phyloP scores from a whole-genome alignment of 2,797 vertebrate genomes.

The Diplodus sargus region DNA sequence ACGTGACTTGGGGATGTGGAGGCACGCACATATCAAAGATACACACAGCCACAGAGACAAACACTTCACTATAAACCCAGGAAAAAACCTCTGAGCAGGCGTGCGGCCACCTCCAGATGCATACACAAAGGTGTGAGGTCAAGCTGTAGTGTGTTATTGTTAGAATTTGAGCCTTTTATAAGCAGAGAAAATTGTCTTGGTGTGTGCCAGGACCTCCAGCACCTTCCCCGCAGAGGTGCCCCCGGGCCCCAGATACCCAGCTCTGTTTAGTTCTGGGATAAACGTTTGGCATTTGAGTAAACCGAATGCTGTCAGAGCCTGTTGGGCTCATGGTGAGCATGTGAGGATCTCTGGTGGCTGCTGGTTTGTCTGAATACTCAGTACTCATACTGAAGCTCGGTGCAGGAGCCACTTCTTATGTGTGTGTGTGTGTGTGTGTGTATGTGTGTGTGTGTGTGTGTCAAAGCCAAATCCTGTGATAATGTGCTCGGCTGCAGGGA shows the following conservation, averaged over 20 bases:
- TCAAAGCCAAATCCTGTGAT: neutral
- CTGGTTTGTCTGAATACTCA: conserved; percentile 20
- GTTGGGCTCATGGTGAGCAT: conserved; percentile 28
- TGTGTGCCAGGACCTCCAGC: conserved; percentile 34
- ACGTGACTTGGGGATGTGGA: conserved; percentile 7
- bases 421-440: too few relatives aligned
- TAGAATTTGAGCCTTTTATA: conserved; percentile 62
- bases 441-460: too few relatives aligned
- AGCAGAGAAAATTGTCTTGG: conserved; percentile 38
- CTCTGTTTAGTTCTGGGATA: conserved; percentile 76
- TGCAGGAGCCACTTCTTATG: neutral
- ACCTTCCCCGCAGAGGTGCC: conserved; percentile 39
- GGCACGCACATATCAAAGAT: conserved; percentile 13
- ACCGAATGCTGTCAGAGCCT: conserved; percentile 52
- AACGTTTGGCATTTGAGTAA: conserved; percentile 77
- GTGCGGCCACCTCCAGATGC: neutral
- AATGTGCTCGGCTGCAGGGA: conserved; percentile 3
- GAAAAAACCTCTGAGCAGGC: neutral
- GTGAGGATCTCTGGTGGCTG: conserved; percentile 30
- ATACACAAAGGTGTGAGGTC: conserved; percentile 37
- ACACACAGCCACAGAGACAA: neutral
- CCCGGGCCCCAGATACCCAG: conserved; percentile 50
- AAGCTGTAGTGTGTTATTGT: conserved; percentile 36
- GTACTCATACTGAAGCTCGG: neutral
- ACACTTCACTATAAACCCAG: neutral